Conservation (phyloP, 2,797 vertebrate genomes). For the Bradypodion ventrale region DNA sequence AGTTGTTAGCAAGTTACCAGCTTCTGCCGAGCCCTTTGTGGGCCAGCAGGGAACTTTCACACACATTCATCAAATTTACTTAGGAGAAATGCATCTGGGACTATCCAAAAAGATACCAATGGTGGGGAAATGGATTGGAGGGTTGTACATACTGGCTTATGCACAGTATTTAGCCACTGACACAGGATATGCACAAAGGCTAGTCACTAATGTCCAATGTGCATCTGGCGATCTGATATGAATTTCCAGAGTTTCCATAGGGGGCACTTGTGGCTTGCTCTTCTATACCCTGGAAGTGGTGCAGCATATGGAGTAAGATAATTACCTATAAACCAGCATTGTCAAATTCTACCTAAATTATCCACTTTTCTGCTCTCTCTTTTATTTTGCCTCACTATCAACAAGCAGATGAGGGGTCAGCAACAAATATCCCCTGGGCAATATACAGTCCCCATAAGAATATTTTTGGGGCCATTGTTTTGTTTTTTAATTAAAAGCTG, state of each 20-base stretch:
- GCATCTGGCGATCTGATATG: neutral
- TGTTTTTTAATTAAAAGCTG: too few species aligned
- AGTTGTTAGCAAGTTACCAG: slow-evolving; percentile 21
- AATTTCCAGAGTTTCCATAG: neutral
- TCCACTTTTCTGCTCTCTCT: neutral
- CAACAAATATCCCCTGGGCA: neutral
- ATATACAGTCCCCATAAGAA: neutral
- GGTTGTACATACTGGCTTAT: neutral
- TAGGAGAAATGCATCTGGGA: neutral
- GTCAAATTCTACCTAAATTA: neutral
- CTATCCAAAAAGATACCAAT: neutral
- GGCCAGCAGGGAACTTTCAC: slow-evolving; percentile 10
- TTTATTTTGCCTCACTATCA: neutral
- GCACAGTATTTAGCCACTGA: neutral
- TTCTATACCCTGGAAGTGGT: neutral
- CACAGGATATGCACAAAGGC: neutral
- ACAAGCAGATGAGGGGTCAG: neutral
- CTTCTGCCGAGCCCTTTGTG: slow-evolving; percentile 14
- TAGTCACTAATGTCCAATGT: neutral
- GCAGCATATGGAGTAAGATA: neutral
- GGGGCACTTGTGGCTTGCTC: neutral
- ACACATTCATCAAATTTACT: neutral
- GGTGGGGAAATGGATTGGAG: neutral
- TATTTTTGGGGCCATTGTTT: too few species aligned
- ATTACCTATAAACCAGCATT: too few species aligned